A percentile compares a stretch with the other conserved stretches of the same genome.
Evolutionary conservation across 2,797 vertebrate genomes (phyloP).

Genomic region (Podargus strigoides): DNA sequence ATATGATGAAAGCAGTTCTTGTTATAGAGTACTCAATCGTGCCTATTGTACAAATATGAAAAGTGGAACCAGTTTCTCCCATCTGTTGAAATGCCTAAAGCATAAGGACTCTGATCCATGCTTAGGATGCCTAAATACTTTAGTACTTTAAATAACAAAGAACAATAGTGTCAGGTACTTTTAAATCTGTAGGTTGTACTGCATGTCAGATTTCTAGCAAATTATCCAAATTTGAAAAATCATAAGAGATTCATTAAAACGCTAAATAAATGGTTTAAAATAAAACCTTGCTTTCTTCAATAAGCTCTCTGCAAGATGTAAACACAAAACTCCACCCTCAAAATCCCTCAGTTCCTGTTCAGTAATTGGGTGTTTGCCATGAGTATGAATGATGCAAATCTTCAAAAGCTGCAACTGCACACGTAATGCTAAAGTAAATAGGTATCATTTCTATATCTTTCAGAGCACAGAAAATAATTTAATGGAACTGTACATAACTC

Average conservation of each 20-base stretch:
- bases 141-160: not conserved
- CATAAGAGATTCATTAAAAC: not conserved
- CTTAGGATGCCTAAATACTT: not conserved
- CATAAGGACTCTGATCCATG: not conserved
- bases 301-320: not conserved
- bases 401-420: not conserved
- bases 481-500: not conserved
- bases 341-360: not conserved
- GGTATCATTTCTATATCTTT: not conserved
- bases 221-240: not conserved
- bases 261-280: not conserved
- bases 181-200: not conserved
- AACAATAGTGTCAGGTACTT: not conserved
- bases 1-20: not conserved
- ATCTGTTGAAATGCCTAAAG: not conserved
- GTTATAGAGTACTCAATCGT: not conserved
- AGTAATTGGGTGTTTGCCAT: not conserved
- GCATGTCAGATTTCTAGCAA: not conserved
- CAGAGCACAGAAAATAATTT: not conserved
- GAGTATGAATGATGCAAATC: not conserved
- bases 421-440: not conserved
- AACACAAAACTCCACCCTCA: not conserved
- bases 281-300: not conserved
- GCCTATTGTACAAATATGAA: not conserved
- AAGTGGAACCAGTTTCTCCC: not conserved